Evolutionary conservation across 2,113 vertebrate species (phyloP), one percentile per base, ranked within the genome.

Genomic region (Chunga burmeisteri): DNA sequence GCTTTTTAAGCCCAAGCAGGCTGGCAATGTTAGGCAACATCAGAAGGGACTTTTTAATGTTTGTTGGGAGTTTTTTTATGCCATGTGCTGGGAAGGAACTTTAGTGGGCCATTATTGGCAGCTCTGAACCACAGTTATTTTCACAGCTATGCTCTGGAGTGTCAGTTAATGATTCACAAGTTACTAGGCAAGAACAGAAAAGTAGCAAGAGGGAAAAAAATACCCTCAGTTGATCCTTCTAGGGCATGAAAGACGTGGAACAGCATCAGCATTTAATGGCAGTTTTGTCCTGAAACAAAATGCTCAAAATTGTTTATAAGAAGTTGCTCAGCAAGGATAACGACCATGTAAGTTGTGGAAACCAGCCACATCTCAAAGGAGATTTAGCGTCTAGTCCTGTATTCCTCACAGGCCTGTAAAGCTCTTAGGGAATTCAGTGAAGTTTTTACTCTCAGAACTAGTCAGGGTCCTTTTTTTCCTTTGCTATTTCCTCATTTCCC

Each of bases 91-190:
- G 91, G 73, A 97, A 96, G 90, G 70, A 94, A 93, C 90, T 97
- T 96, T 90, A 97, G 89, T 95, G 65, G 86, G 90, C 84, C 75
- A 92, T 96, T 94, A 91, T 95, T 95, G 90, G 95, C 95, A 95
- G 88, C 95, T 94, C 96, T 95, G 92, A 97, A 93, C 86, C 93
- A 96, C 96, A 96, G 83, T 97, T 97, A 88, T 97, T 97, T 97
- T 97, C 96, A 97, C 94, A 96, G 96, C 92, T 97, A 93, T 90
- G 88, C 88, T 97, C 90, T 96, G 79, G 90, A 97, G 93, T 98
- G 95, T 96, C 92, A 88, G 73, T 94, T 97, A 97, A 97, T 96
- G 96, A 97, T 96, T 98, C 93, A 93, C 95, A 96, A 95, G 93
- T 96, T 96, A 90, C 95, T 95, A 97, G 88, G 93, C 96, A 96